phyloP scores from a whole-genome alignment of 1,140 invertebrate species.

The Drosophila erecta region DNA sequence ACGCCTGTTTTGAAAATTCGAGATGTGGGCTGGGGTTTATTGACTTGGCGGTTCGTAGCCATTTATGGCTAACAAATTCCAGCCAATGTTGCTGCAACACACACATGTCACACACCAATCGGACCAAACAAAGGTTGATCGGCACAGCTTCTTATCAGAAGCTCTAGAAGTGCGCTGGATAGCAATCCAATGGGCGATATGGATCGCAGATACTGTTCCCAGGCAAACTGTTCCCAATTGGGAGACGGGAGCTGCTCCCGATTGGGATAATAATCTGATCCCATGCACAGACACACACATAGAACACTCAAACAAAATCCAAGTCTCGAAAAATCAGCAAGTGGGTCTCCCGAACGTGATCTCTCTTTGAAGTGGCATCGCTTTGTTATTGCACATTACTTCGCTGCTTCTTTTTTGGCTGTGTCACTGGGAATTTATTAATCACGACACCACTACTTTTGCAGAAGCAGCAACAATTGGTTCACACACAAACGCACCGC shows the following conservation, averaged over 20 bases:
- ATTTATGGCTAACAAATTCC: constrained; percentile 68
- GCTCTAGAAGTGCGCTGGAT: constrained; percentile 28
- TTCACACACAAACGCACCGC: constrained; percentile 43
- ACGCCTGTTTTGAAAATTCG: constrained; percentile 28
- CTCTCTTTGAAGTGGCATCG: constrained; percentile 27
- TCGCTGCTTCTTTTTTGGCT: constrained; percentile 27
- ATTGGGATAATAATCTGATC: constrained; percentile 29
- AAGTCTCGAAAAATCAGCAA: constrained; percentile 3
- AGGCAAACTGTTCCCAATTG: constrained; percentile 3
- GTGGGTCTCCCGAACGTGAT: constrained; percentile 14
- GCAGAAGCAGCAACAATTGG: constrained; percentile 49
- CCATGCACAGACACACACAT: not conserved
- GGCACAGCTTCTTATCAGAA: constrained; percentile 30
- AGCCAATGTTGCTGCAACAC: constrained; percentile 66
- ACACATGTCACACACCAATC: constrained; percentile 7
- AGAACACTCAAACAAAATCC: not conserved
- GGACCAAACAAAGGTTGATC: constrained; percentile 45
- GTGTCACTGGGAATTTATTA: constrained; percentile 51
- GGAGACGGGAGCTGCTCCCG: constrained; percentile 4
- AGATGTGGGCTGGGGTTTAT: constrained; percentile 71
- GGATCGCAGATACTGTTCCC: not conserved
- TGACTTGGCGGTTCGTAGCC: constrained; percentile 58
- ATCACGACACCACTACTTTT: constrained; percentile 40
- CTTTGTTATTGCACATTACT: constrained; percentile 52
- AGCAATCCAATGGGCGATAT: not conserved